Base-by-base conservation (phyloP, 2,888 invertebrate species). In the Dexiosoma caninum region DNA sequence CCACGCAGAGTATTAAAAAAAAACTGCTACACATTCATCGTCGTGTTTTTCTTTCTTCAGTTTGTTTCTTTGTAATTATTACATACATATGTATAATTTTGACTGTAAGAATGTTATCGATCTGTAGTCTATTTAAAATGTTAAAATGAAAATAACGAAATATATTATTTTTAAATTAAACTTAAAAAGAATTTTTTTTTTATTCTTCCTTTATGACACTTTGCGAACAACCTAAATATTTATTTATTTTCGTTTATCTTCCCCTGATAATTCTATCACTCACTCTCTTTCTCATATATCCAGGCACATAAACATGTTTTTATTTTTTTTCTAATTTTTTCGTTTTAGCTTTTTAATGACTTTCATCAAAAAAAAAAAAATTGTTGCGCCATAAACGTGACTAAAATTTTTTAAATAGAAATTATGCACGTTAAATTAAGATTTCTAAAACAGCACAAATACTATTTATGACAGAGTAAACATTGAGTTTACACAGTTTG, bases 311-410 rank as follows among this genome's bases (percentile, higher is more conserved):
- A 10, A 10, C 37, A 55, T 76, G 30, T 55, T 40, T 62, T 30
- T 51, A 21, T 60, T 49, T 46, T 64, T 19, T 55, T 7, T 19
- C 12, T 44, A 10, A 14, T 42, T 53, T 44, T 60, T 27, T 12
- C 21, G 12, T n/a, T 69, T 60, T 35, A 35, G 12, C 10, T 9
- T 27, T 67, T 42, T 67, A 76, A 62, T 27, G 69, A 55, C 35
- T 46, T 42, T 46, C 42, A 62, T 16, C n/a, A n/a, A n/a, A n/a
- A 62, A 14, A 59, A 19, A 32, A 55, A 74, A 82, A 69, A 72
- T 72, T 82, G 78, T 76, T 84, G 83, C 83, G 81, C 79, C 72
- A 76, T 40, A 70, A 78, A 84, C 84, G 84, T 84, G 84, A 84
- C 84, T 82, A 76, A 83, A 82, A 72, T 84, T 76, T 81, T 40